phyloP scores from a whole-genome alignment of 2,113 vertebrate genomes.

The Ictalurus furcatus region DNA sequence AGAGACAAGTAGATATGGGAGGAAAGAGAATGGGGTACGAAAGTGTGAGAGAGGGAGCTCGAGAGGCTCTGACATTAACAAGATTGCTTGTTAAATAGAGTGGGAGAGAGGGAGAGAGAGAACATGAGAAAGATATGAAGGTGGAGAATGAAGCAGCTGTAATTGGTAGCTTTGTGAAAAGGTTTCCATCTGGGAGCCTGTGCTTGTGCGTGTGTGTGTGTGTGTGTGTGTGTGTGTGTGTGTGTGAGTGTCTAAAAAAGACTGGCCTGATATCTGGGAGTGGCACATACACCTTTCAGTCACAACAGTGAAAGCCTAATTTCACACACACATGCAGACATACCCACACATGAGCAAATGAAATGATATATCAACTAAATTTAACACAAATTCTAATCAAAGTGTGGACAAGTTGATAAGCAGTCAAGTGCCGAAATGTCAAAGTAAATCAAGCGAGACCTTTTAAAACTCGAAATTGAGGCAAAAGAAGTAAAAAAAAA shows the following conservation, averaged over 20 bases:
- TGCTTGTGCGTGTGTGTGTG: constrained; percentile 40
- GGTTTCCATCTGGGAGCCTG: constrained; percentile 66
- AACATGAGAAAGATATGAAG: constrained; percentile 48
- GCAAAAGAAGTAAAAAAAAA: background rate
- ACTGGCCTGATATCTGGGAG: constrained; percentile 64
- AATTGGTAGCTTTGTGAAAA: constrained; percentile 78
- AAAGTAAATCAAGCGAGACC: background rate
- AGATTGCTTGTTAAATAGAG: constrained; percentile 71
- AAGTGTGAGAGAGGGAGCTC: constrained; percentile 51
- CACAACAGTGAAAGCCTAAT: constrained; percentile 42
- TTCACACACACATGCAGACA: background rate
- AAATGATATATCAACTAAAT: constrained; percentile 53
- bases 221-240: constrained; percentile 30
- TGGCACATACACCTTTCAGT: constrained; percentile 71
- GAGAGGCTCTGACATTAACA: constrained; percentile 70
- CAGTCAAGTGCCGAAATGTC: background rate
- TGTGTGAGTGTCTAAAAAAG: constrained; percentile 23
- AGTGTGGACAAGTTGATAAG: constrained; percentile 49
- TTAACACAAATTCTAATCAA: constrained; percentile 42
- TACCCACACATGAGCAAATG: background rate
- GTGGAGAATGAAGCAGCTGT: constrained; percentile 70
- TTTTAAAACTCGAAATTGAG: background rate
- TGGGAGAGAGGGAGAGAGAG: constrained; percentile 30
- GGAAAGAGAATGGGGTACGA: constrained; percentile 31
- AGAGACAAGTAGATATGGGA: constrained; percentile 43